These are phyloP conservation scores for Adelphocoris suturalis DNA, from an alignment of 2,888 invertebrate genomes.

Conservation along the genomic window DNA sequence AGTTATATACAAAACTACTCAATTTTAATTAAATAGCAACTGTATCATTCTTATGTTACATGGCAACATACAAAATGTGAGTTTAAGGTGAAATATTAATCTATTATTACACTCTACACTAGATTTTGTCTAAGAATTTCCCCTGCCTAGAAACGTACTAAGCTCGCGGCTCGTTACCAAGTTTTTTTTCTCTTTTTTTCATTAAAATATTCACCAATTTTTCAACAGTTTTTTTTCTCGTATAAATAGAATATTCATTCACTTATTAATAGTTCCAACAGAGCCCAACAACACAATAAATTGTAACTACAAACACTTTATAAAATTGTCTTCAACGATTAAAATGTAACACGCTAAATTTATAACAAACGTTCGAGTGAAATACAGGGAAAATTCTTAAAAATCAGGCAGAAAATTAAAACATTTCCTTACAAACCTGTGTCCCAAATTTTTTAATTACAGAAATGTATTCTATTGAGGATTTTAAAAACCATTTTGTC, in stretches of 20 bases:
- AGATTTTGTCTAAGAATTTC: conserved; percentile 68
- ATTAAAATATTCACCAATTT: conserved; percentile 59
- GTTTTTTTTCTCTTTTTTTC: conserved; percentile 39
- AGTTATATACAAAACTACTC: conserved; percentile 57
- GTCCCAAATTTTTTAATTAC: neutral
- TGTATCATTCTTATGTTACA: conserved; percentile 50
- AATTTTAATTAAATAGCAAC: conserved; percentile 59
- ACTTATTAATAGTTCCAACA: conserved; percentile 58
- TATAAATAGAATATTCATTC: conserved; percentile 60
- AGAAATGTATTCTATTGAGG: conserved; percentile 26
- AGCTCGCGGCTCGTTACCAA: conserved; percentile 45
- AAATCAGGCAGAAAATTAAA: conserved; percentile 46
- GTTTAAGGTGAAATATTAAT: conserved; percentile 55
- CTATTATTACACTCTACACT: conserved; percentile 50
- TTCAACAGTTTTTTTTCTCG: conserved; percentile 56
- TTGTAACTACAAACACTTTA: conserved; percentile 51
- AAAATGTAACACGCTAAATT: conserved; percentile 41
- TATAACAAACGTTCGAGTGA: conserved; percentile 43
- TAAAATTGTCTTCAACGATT: conserved; percentile 43
- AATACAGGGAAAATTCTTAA: conserved; percentile 66
- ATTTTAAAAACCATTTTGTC: conserved; percentile 25
- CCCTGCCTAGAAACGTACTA: conserved; percentile 64
- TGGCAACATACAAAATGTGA: conserved; percentile 66
- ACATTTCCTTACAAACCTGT: conserved; percentile 15
- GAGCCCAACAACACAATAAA: conserved; percentile 50